Percentiles rank a stretch among this genome's conserved stretches.
Evolutionary conservation across 2,113 vertebrate genomes (phyloP).

Genomic region (Pomatorhinus ruficollis): DNA sequence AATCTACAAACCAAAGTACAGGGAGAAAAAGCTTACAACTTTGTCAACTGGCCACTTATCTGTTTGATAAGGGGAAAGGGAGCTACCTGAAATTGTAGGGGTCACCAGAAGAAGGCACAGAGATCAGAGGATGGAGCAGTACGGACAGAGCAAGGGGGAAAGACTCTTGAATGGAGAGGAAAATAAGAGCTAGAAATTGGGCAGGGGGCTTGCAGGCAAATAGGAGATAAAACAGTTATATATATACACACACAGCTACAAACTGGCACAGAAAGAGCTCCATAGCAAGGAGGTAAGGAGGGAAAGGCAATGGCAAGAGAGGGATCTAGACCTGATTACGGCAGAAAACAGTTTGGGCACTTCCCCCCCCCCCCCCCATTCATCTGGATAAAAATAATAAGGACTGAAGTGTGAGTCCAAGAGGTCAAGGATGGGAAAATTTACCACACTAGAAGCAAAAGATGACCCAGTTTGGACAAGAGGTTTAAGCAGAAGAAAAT

Average conservation of each 20-base stretch:
- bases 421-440: neutral
- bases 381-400: neutral
- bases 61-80: neutral
- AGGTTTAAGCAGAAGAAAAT: slow-evolving; percentile 18
- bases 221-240: neutral
- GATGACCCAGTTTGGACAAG: neutral
- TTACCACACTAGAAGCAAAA: neutral
- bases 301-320: neutral
- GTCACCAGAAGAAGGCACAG: neutral
- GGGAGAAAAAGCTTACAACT: neutral
- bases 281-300: neutral
- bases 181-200: neutral
- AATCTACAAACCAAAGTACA: neutral
- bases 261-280: neutral
- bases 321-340: neutral
- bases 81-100: neutral
- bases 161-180: neutral
- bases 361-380: no score
- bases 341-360: neutral
- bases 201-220: neutral
- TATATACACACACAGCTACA: neutral
- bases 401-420: neutral
- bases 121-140: neutral
- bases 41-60: neutral
- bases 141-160: neutral